Evolutionary conservation across 2,888 invertebrate genomes (phyloP).

Genomic region (Epistrophe grossulariae): DNA sequence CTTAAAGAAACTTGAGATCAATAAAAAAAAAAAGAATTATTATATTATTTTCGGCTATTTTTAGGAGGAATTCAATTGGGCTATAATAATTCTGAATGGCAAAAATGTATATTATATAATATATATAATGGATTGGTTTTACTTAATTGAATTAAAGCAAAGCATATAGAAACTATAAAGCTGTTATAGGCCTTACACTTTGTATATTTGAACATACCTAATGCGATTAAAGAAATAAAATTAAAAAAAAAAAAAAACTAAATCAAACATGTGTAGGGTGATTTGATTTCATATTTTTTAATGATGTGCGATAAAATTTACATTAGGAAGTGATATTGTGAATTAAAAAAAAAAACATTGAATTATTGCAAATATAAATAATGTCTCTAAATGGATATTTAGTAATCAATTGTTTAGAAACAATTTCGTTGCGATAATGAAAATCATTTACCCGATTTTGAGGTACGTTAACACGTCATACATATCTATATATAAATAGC

Average conservation of each 20-base stretch:
- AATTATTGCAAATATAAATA: neutral
- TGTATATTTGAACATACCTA: neutral
- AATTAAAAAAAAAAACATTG: neutral
- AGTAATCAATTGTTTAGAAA: neutral
- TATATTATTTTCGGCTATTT: slow-evolving; percentile 1
- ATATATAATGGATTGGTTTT: neutral
- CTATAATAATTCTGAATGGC: neutral
- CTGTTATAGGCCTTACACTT: neutral
- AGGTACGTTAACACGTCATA: too few relatives aligned
- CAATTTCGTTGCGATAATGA: neutral
- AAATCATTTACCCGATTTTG: neutral
- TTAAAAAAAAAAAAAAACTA: neutral
- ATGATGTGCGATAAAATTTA: slow-evolving; percentile 8
- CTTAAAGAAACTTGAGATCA: neutral
- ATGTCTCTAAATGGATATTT: neutral
- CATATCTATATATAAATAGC: too few relatives aligned
- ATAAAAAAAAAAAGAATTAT: neutral
- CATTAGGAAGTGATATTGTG: neutral
- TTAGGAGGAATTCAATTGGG: neutral
- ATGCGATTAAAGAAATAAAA: neutral
- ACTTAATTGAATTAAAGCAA: neutral
- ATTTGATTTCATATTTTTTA: neutral
- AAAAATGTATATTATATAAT: neutral
- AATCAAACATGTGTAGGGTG: slow-evolving; percentile 25
- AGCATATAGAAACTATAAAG: neutral